These are phyloP conservation scores for Trachops cirrhosus DNA, from an alignment of 2,797 vertebrate genomes.

Conservation along the genomic window DNA sequence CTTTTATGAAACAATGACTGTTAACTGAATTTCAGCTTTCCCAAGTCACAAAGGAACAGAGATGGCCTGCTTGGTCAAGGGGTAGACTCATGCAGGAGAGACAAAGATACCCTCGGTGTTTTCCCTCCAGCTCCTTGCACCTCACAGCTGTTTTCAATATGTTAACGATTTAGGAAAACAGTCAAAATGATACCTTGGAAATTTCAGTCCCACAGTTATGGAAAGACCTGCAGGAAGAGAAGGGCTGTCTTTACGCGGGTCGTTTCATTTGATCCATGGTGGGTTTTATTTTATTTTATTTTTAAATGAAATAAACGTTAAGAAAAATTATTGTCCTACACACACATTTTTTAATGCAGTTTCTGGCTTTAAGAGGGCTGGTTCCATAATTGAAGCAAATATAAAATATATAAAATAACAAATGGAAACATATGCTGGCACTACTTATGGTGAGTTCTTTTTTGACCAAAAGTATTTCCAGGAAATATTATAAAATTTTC, in stretches of 20 bases:
- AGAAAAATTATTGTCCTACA: slow-evolving; percentile 72
- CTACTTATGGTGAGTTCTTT: slow-evolving; percentile 42
- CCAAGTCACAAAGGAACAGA: slow-evolving; percentile 39
- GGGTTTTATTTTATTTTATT: slow-evolving; percentile 74
- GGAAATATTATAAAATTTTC: slow-evolving; percentile 46
- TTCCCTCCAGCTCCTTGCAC: slow-evolving; percentile 65
- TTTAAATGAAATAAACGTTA: slow-evolving; percentile 72
- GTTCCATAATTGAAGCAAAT: slow-evolving; percentile 65
- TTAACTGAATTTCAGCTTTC: slow-evolving; percentile 70
- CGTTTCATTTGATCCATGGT: slow-evolving; percentile 79
- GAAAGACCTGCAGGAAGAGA: slow-evolving; percentile 76
- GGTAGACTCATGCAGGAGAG: not conserved
- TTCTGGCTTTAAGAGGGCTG: slow-evolving; percentile 66
- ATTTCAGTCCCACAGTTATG: slow-evolving; percentile 74
- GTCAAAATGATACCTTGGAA: slow-evolving; percentile 77
- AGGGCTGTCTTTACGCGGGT: slow-evolving; percentile 72
- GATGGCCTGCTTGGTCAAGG: slow-evolving; percentile 22
- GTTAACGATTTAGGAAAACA: slow-evolving; percentile 80
- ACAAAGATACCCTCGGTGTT: slow-evolving; percentile 33
- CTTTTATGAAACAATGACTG: slow-evolving; percentile 76
- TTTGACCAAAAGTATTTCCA: slow-evolving; percentile 53
- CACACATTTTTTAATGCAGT: slow-evolving; percentile 59
- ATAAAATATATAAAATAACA: slow-evolving; percentile 60
- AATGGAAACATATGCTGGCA: slow-evolving; percentile 63
- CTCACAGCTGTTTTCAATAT: slow-evolving; percentile 82